Conservation (phyloP, 2,888 invertebrate genomes). For the Zaprionus bogoriensis region DNA sequence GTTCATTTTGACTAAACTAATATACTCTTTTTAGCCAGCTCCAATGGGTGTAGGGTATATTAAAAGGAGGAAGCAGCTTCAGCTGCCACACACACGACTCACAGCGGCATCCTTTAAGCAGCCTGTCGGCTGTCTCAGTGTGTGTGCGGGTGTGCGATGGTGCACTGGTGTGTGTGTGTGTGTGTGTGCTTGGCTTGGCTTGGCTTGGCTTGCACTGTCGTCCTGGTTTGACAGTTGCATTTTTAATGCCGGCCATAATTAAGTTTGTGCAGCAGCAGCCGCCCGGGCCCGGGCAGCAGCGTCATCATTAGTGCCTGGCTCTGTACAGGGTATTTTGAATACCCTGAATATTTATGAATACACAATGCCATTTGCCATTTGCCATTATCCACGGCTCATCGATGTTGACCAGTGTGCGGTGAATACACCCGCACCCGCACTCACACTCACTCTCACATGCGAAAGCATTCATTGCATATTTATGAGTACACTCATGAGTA, state of each 20-base stretch:
- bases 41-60: constrained; percentile 56
- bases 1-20: too few relatives aligned
- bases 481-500: constrained; percentile 24
- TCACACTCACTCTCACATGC: too few relatives aligned
- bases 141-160: neutral
- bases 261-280: constrained; percentile 62
- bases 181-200: neutral
- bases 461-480: constrained; percentile 27
- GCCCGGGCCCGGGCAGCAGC: constrained; percentile 35
- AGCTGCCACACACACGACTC: constrained; percentile 35
- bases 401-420: constrained; percentile 30
- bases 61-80: constrained; percentile 45
- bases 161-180: neutral
- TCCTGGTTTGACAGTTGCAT: constrained; percentile 72
- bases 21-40: too few relatives aligned
- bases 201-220: constrained; percentile 25
- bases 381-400: constrained; percentile 34
- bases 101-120: constrained; percentile 57
- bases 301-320: constrained; percentile 36
- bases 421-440: too few relatives aligned
- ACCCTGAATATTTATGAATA: constrained; percentile 35
- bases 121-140: constrained; percentile 19
- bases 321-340: neutral
- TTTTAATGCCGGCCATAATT: constrained; percentile 74
- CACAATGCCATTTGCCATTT: constrained; percentile 21